Evolutionary conservation across 2,797 vertebrate species (phyloP).

Genomic region (Zenarchopterus dispar): DNA sequence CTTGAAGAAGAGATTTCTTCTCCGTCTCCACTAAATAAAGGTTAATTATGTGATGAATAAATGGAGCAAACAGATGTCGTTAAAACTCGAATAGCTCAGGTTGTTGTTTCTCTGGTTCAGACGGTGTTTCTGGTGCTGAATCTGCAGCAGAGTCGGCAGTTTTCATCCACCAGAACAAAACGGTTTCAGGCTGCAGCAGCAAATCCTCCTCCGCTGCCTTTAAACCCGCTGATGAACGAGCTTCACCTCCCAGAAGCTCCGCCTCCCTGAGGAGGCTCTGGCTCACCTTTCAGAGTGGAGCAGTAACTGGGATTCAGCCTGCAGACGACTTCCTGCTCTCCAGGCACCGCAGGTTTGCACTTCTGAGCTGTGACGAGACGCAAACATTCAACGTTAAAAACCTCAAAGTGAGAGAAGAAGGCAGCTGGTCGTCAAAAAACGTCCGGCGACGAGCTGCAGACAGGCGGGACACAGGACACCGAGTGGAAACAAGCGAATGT

Average conservation of each 20-base stretch:
- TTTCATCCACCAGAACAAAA: not conserved
- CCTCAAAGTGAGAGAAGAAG: not conserved
- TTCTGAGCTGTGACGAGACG: constrained; percentile 71
- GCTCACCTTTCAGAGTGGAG: constrained; percentile 79
- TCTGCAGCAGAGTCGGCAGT: constrained; percentile 1
- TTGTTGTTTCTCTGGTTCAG: too few species aligned
- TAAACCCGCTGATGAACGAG: constrained; percentile 7
- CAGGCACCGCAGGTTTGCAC: constrained; percentile 56
- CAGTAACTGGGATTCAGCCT: constrained; percentile 63
- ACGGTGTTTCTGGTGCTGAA: too few species aligned
- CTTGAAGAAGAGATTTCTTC: too few species aligned
- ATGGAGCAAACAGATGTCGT: too few species aligned
- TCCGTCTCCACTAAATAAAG: too few species aligned
- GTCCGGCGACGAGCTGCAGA: constrained; percentile 17
- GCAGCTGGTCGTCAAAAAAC: constrained; percentile 4
- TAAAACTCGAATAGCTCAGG: too few species aligned
- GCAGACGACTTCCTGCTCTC: constrained; percentile 64
- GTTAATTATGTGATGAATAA: too few species aligned
- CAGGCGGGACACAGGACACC: constrained; percentile 31
- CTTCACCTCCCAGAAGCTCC: not conserved
- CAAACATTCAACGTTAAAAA: not conserved
- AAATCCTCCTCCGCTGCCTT: constrained; percentile 19
- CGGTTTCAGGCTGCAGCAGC: constrained; percentile 20
- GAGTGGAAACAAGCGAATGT: constrained; percentile 6
- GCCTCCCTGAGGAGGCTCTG: not conserved